phyloP scores from a whole-genome alignment of 2,888 invertebrate genomes.

The Cordilura impudica region DNA sequence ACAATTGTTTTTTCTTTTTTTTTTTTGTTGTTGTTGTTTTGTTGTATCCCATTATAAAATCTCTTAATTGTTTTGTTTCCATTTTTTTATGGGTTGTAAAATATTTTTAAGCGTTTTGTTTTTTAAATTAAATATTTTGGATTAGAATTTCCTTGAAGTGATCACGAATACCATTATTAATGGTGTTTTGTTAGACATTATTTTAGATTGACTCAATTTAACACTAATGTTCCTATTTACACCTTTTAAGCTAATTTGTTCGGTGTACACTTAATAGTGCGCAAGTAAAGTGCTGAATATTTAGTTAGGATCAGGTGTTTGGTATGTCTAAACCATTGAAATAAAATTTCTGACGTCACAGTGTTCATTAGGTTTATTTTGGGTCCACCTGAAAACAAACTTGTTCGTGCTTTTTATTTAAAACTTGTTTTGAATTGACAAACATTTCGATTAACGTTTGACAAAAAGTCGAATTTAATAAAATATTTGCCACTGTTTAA shows the following conservation, averaged over 20 bases:
- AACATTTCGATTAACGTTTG: background rate
- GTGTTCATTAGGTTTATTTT: no score
- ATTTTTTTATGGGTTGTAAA: slow-evolving; percentile 22
- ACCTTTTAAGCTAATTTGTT: slow-evolving; percentile 46
- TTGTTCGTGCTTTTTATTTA: no score
- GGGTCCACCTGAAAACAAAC: no score
- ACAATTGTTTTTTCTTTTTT: slow-evolving; percentile 24
- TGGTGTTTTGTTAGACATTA: slow-evolving; percentile 28
- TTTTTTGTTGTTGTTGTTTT: slow-evolving; percentile 24
- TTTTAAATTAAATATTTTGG: background rate
- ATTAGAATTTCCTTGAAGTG: slow-evolving; percentile 20
- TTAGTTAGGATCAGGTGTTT: background rate
- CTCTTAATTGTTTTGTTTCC: slow-evolving; percentile 43
- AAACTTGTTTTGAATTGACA: no score
- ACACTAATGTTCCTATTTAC: slow-evolving; percentile 45
- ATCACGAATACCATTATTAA: slow-evolving; percentile 4
- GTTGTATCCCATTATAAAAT: slow-evolving; percentile 13
- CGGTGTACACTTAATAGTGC: slow-evolving; percentile 14
- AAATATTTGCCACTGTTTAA: slow-evolving; percentile 3
- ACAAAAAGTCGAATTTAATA: background rate
- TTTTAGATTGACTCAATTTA: slow-evolving; percentile 50
- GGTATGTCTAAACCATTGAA: background rate
- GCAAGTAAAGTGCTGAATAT: background rate
- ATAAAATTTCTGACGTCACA: no score
- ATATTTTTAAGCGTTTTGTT: background rate